Evolutionary conservation across 2,888 invertebrate genomes (phyloP), one percentile per base, ranked within the genome.

Genomic region (Sylvicola cinctus): DNA sequence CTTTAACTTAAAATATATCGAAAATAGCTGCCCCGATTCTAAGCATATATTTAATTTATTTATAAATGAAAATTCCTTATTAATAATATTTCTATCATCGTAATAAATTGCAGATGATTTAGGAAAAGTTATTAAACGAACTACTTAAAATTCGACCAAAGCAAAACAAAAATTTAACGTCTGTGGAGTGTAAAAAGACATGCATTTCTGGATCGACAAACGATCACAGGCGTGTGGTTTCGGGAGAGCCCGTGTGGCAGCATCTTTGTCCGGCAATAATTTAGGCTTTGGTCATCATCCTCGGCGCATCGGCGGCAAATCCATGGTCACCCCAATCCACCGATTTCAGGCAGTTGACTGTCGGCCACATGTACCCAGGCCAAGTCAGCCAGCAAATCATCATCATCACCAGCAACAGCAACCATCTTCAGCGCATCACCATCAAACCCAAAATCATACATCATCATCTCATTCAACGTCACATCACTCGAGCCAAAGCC

Each of bases 201-300:
- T 80, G 80, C 80, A 81, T 77, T 80, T 81, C 66, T 81, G 80
- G 80, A 80, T 80, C 55, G 77, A 79, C 58, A 80, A 80, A 61
- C 74, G 77, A 50, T 73, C 75, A 55, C 74, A 77, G 57, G 62
- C 65, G 63, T 76, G 75, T 61, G 73, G 74, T 46, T 76, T 75
- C 51, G 75, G 76, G 49, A 68, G 77, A 49, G 71, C 70, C 46
- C 66, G 72, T 42, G 68, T 74, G 42, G 73, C 74, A 41, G 68
- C 74, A 36, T 72, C 74, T 28, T 52, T 74, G 43, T 70, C 71
- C 40, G 63, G 69, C 43, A 65, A 68, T 57, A 51, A 54, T 33
- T 47, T 61, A 48, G 51, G 65, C 56, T 50, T 63, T 49, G 57
- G 58, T 3, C 54, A 55, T 38, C 52, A 60, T 40, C 50, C 61